phyloP scores from a whole-genome alignment of 2,888 invertebrate genomes.

The Gibbula magus region DNA sequence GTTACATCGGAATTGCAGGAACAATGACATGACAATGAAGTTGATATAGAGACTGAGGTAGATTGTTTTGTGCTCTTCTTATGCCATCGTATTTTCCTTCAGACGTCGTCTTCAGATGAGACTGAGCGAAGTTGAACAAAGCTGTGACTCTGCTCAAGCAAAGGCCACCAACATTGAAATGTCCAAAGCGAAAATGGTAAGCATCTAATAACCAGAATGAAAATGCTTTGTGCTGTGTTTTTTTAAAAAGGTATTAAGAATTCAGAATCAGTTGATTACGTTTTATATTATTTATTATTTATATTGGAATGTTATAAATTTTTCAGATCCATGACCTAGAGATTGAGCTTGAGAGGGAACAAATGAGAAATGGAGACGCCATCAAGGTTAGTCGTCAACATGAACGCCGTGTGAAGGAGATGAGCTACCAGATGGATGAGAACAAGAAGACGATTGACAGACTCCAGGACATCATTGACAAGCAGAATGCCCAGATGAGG shows the following conservation, averaged over 20 bases:
- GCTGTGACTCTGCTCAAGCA: background rate
- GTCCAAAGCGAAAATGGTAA: background rate
- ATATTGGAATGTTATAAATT: slow-evolving; percentile 78
- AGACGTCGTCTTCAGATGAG: background rate
- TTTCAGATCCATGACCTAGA: slow-evolving; percentile 77
- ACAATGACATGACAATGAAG: no score
- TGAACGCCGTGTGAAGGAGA: slow-evolving; percentile 94
- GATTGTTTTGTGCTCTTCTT: no score
- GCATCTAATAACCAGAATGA: no score
- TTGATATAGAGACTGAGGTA: no score
- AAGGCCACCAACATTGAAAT: background rate
- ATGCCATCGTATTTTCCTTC: background rate
- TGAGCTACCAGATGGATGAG: slow-evolving; percentile 84
- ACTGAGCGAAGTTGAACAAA: background rate
- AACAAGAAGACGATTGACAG: slow-evolving; percentile 99
- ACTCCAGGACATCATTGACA: slow-evolving; percentile 98
- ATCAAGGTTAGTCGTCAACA: slow-evolving; percentile 97
- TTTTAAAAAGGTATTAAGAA: no score
- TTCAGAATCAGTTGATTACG: no score
- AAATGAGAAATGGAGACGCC: slow-evolving; percentile 97
- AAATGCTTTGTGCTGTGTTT: no score
- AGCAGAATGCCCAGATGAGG: slow-evolving; percentile 97
- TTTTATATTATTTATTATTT: background rate
- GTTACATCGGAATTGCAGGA: background rate
- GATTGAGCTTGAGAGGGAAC: slow-evolving; percentile 95